phyloP scores from a whole-genome alignment of 1,140 invertebrate genomes.

The Daktulosphaira vitifoliae region DNA sequence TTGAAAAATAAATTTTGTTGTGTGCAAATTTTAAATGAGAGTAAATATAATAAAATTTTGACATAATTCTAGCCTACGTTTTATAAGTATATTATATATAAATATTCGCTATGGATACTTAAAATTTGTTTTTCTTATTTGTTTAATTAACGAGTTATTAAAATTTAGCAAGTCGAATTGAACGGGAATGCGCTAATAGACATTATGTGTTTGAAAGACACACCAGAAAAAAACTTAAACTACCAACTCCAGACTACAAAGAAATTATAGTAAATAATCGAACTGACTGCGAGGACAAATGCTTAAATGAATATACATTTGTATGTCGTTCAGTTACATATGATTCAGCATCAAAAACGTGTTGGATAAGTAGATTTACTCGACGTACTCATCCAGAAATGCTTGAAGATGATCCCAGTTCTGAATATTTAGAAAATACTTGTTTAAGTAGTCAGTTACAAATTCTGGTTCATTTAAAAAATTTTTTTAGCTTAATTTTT shows the following conservation, averaged over 20 bases:
- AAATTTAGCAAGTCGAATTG: constrained; percentile 66
- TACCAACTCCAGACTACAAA: constrained; percentile 66
- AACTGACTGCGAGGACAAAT: constrained; percentile 81
- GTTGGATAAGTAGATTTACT: constrained; percentile 70
- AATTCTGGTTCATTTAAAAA: too few species aligned
- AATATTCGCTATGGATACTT: too few species aligned
- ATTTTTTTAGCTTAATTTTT: neutral
- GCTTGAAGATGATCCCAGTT: constrained; percentile 71
- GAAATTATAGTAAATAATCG: constrained; percentile 69
- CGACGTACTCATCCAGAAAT: constrained; percentile 73
- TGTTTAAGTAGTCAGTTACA: constrained; percentile 67
- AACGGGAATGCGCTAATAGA: constrained; percentile 74
- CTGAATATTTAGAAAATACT: constrained; percentile 84
- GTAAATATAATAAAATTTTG: too few species aligned
- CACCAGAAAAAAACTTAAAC: constrained; percentile 68
- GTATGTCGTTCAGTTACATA: constrained; percentile 78
- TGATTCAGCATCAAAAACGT: constrained; percentile 63
- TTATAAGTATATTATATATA: too few species aligned
- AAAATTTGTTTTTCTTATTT: too few species aligned
- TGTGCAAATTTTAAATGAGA: too few species aligned
- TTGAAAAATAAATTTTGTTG: too few species aligned
- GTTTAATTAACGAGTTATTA: too few species aligned
- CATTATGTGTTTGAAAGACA: constrained; percentile 80
- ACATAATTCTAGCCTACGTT: too few species aligned
- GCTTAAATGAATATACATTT: constrained; percentile 77